Evolutionary conservation across 2,113 vertebrate species (phyloP), one percentile per base, ranked within the genome.

Genomic region (Pelvicachromis taeniatus): DNA sequence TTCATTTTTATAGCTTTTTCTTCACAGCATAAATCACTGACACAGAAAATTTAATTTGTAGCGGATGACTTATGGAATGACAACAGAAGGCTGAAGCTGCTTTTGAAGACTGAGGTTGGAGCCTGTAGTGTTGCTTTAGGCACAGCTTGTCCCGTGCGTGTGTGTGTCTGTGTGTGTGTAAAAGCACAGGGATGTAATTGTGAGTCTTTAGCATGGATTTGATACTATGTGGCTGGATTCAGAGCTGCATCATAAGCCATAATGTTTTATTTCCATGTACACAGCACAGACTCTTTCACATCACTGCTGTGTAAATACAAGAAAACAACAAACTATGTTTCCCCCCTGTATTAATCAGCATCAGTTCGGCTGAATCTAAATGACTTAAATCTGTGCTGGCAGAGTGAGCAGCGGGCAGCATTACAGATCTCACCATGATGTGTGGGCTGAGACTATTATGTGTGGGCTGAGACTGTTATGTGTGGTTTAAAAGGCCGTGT

Each of bases 31-130:
- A 93, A 95, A 93, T 94, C 90, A 94, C 83, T 87, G 89, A 89
- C 90, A 92, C 82, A 92, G 92, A 93, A 89, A 90, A 91, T 93
- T 86, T 85, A 86, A 89, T 94, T 91, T 89, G 93, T 83, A 90
- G 89, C 70, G 85, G 54, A 92, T 93, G 93, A 94, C 85, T 93
- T 93, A 92, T 91, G 90, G 89, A 94, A 94, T 86, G 92, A 95
- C 92, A 93, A 93, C 91, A 92, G 89, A 92, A 80, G 78, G 70
- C 86, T 88, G 84, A 81, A 87, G 88, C 52, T 56, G 80, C 81
- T 91, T 91, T 92, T 90, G 81, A 93, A 93, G 88, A 77, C 83
- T 78, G 88, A 88, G 89, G 90, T 87, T 91, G 80, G 88, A 94
- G 87, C 89, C 90, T 68, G 61, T 63, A 4, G 29, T 94, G 93